phyloP scores from a whole-genome alignment of 2,113 vertebrate genomes.

The Podarcis muralis region DNA sequence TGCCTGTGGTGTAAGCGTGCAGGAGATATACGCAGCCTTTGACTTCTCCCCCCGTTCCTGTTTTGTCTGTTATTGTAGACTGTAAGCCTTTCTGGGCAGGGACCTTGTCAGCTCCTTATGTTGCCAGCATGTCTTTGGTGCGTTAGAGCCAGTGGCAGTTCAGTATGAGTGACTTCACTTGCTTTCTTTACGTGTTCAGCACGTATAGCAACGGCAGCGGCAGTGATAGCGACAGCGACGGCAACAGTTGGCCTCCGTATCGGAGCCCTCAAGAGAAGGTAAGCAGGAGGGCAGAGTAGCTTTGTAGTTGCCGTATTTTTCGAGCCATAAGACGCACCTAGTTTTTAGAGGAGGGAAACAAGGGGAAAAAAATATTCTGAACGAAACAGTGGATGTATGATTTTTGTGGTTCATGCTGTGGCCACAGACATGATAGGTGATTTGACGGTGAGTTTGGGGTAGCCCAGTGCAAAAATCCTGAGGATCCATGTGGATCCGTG shows the following conservation, averaged over 20 bases:
- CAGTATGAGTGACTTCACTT: constrained; percentile 20
- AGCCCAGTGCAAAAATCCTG: too few species aligned
- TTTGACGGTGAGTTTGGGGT: too few species aligned
- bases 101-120: constrained; percentile 9
- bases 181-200: neutral
- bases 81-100: constrained; percentile 31
- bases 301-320: too few species aligned
- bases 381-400: too few species aligned
- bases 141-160: neutral
- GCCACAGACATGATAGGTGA: too few species aligned
- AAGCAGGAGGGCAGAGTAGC: neutral
- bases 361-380: too few species aligned
- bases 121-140: neutral
- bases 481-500: too few species aligned
- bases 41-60: constrained; percentile 1
- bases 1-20: neutral
- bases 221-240: neutral
- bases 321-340: too few species aligned
- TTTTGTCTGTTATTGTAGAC: constrained; percentile 36
- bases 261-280: constrained; percentile 1
- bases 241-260: neutral
- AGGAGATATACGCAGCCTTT: neutral
- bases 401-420: too few species aligned
- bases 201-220: neutral
- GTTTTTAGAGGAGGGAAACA: too few species aligned